Evolutionary conservation across 2,113 vertebrate genomes (phyloP).

Genomic region (Chaetorhynchus papuensis): DNA sequence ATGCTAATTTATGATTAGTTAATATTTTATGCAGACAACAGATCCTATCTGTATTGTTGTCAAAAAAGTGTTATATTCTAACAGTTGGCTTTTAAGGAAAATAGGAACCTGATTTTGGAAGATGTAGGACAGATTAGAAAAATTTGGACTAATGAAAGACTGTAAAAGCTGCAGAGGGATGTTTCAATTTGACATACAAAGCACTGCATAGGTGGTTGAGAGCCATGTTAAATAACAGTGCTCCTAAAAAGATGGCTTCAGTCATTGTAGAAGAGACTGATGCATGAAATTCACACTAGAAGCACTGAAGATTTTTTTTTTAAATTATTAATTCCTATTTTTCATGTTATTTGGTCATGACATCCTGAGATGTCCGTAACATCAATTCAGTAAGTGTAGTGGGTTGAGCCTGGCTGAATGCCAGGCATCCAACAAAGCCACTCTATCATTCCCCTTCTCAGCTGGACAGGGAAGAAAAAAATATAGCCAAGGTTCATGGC

Average conservation of each 20-base stretch:
- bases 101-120: neutral
- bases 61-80: slow-evolving; percentile 65
- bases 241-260: slow-evolving; percentile 3
- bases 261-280: neutral
- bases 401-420: neutral
- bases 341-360: neutral
- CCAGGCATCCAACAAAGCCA: neutral
- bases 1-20: slow-evolving; percentile 48
- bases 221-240: neutral
- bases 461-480: neutral
- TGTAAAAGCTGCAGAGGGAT: neutral
- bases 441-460: neutral
- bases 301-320: neutral
- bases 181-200: slow-evolving; percentile 43
- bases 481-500: neutral
- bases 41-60: slow-evolving; percentile 54
- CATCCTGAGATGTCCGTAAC: neutral
- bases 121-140: slow-evolving; percentile 2
- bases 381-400: neutral
- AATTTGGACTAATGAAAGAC: slow-evolving; percentile 10
- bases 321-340: neutral
- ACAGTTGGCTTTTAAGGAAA: slow-evolving; percentile 53
- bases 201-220: neutral
- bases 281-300: neutral
- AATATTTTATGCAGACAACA: slow-evolving; percentile 49